Percentiles rank a stretch among this genome's conserved stretches.
These are phyloP conservation scores for Deroplatys truncata DNA, from an alignment of 2,888 invertebrate species.

Conservation along the genomic window DNA sequence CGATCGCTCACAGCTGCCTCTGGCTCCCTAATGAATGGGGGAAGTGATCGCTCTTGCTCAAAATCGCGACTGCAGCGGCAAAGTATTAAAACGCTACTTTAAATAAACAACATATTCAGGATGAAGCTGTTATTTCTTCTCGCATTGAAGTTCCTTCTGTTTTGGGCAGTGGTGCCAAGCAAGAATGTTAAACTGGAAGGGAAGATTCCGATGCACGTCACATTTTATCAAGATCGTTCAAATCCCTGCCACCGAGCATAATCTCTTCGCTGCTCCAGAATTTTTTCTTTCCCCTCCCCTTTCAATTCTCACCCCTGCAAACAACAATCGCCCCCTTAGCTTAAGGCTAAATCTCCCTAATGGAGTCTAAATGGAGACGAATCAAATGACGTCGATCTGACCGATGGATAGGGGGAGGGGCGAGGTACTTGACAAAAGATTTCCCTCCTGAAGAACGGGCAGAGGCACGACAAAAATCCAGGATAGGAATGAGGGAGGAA, in stretches of 20 bases:
- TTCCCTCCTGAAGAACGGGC: background rate
- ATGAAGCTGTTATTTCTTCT: no score
- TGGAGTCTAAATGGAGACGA: conserved; percentile 23
- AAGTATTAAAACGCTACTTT: no score
- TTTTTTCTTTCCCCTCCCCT: background rate
- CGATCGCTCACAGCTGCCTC: no score
- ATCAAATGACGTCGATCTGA: conserved; percentile 5
- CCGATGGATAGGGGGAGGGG: background rate
- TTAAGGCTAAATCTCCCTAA: conserved; percentile 23
- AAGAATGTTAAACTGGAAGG: background rate
- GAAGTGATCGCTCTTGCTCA: no score
- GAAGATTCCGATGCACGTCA: background rate
- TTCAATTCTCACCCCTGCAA: background rate
- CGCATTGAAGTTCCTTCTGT: no score
- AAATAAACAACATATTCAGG: no score
- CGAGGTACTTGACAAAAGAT: background rate
- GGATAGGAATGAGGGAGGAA: background rate
- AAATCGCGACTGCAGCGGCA: no score
- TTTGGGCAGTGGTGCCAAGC: no score
- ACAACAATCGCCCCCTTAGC: conserved; percentile 10
- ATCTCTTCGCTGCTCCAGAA: background rate
- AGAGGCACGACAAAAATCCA: background rate
- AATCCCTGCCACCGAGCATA: background rate
- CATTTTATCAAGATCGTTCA: background rate
- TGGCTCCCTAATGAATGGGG: no score